phyloP scores from a whole-genome alignment of 2,888 invertebrate species.

The Mylabris sibirica region DNA sequence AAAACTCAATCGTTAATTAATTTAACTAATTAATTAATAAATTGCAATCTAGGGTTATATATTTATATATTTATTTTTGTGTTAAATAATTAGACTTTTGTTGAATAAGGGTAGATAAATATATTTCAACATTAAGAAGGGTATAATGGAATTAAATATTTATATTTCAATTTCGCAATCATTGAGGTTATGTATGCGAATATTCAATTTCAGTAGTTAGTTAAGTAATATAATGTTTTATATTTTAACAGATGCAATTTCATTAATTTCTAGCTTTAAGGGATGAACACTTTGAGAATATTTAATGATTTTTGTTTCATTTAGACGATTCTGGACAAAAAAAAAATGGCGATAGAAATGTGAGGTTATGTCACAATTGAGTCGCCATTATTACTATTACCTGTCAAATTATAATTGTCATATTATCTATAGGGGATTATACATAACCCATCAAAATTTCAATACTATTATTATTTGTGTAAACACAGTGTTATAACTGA shows the following conservation, averaged over 20 bases:
- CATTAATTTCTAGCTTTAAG: not conserved
- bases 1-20: no score
- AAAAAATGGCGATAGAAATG: not conserved
- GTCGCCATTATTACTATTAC: not conserved
- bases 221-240: no score
- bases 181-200: not conserved
- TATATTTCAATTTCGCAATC: conserved; percentile 30
- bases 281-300: conserved; percentile 7
- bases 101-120: not conserved
- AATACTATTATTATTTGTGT: not conserved
- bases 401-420: not conserved
- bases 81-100: not conserved
- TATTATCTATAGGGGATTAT: not conserved
- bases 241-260: not conserved
- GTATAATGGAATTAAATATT: conserved; percentile 30
- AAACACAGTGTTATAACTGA: not conserved
- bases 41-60: no score
- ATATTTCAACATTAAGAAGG: not conserved
- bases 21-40: no score
- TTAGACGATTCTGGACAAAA: no score
- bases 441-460: conserved; percentile 2
- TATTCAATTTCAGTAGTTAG: not conserved
- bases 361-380: not conserved
- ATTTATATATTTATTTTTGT: no score
- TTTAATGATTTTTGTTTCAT: not conserved